Conservation (phyloP, 2,113 vertebrate genomes). For the Gnathonemus echidnorhynchus region DNA sequence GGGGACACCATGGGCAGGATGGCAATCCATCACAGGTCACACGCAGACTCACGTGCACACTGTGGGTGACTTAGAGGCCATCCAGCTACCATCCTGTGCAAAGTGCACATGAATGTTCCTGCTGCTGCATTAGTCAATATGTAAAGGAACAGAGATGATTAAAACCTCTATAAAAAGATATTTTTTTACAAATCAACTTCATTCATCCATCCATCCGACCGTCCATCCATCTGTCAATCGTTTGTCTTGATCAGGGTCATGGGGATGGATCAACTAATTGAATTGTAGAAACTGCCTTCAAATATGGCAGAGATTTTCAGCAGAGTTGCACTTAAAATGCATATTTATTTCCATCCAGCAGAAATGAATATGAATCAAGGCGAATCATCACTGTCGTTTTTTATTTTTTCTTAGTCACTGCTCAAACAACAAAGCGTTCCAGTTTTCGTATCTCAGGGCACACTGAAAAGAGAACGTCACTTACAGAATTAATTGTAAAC, state of each 20-base stretch:
- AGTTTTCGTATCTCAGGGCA: not conserved
- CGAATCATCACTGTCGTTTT: not conserved
- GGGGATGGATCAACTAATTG: not conserved
- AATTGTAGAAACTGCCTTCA: not conserved
- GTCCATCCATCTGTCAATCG: not conserved
- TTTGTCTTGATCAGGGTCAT: not conserved
- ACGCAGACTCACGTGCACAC: not conserved
- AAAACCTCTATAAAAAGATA: not conserved
- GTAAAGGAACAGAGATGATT: not conserved
- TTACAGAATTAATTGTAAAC: not conserved
- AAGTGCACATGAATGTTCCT: not conserved
- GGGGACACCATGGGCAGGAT: not conserved
- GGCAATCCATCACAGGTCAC: not conserved
- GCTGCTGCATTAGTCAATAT: not conserved
- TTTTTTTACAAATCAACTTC: not conserved
- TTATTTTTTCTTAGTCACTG: not conserved
- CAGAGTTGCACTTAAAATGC: not conserved
- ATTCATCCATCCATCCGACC: not conserved
- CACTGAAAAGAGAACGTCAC: not conserved
- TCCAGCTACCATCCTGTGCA: not conserved
- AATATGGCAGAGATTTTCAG: not conserved
- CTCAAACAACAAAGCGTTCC: not conserved
- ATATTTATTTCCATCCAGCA: not conserved
- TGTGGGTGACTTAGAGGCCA: not conserved
- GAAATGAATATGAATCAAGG: not conserved